Percentiles rank a stretch among this genome's conserved stretches.
Evolutionary conservation across 37 sponge, comb jelly and placozoan species (phyloP).

Genomic region (Diacarnus erythraeanus): DNA sequence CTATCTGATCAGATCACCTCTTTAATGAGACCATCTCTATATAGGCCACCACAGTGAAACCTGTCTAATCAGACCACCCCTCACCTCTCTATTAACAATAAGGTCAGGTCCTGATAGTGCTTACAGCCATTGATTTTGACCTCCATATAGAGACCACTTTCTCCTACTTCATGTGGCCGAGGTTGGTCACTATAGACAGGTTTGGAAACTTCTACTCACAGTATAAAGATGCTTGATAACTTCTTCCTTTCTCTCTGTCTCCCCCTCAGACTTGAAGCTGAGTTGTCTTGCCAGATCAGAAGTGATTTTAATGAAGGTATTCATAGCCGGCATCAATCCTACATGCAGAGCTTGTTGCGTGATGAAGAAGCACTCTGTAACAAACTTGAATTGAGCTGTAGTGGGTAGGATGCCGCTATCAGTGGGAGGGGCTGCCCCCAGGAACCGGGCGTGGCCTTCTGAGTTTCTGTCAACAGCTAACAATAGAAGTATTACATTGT

Average conservation of each 20-base stretch:
- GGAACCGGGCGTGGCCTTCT: constrained; percentile 8
- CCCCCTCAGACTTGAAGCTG: background rate
- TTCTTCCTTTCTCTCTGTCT: background rate
- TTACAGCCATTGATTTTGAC: no score
- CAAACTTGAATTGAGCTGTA: constrained; percentile 66
- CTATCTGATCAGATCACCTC: no score
- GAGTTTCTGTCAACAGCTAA: background rate
- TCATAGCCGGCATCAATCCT: constrained; percentile 53
- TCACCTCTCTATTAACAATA: no score
- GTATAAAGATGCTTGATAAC: constrained; percentile 19
- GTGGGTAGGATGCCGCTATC: background rate
- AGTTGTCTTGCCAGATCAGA: constrained; percentile 31
- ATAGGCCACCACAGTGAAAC: no score
- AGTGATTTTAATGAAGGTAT: constrained; percentile 4
- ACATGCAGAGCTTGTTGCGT: constrained; percentile 82
- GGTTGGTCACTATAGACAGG: background rate
- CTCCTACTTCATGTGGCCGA: background rate
- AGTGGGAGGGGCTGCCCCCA: background rate
- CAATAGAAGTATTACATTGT: background rate
- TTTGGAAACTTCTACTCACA: constrained; percentile 13
- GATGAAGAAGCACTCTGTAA: constrained; percentile 83
- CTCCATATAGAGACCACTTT: no score
- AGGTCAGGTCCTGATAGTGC: no score
- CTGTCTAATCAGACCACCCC: no score
- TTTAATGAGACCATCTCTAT: no score